These are phyloP conservation scores for Laothoe populi DNA, from an alignment of 2,888 invertebrate species.

Conservation along the genomic window DNA sequence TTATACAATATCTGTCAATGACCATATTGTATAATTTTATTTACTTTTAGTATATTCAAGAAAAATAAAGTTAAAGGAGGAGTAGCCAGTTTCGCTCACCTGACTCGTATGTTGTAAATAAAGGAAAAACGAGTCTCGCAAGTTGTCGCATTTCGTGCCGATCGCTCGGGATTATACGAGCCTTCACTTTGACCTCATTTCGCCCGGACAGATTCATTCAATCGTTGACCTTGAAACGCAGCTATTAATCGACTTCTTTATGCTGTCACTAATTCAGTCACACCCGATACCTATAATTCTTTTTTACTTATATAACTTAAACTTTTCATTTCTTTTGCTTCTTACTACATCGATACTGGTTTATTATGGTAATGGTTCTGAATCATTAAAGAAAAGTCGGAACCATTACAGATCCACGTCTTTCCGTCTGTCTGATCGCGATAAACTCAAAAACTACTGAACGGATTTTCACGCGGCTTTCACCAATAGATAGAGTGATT, in stretches of 20 bases:
- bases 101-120: conserved; percentile 49
- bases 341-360: too few relatives aligned
- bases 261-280: too few relatives aligned
- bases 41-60: background rate
- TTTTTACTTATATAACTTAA: too few relatives aligned
- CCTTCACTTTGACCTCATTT: conserved; percentile 71
- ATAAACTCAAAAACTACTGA: too few relatives aligned
- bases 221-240: conserved; percentile 71
- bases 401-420: too few relatives aligned
- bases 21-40: background rate
- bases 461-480: too few relatives aligned
- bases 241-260: conserved; percentile 48
- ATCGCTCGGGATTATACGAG: conserved; percentile 59
- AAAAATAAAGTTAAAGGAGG: background rate
- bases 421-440: too few relatives aligned
- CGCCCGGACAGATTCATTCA: conserved; percentile 67
- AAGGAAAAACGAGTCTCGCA: conserved; percentile 62
- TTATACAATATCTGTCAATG: background rate
- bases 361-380: too few relatives aligned
- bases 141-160: conserved; percentile 49
- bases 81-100: conserved; percentile 39
- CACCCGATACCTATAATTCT: too few relatives aligned
- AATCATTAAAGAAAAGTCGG: too few relatives aligned
- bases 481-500: too few relatives aligned
- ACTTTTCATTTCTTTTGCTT: too few relatives aligned